These are phyloP conservation scores for Teleopsis dalmanni DNA, from an alignment of 1,140 invertebrate species.

Conservation along the genomic window DNA sequence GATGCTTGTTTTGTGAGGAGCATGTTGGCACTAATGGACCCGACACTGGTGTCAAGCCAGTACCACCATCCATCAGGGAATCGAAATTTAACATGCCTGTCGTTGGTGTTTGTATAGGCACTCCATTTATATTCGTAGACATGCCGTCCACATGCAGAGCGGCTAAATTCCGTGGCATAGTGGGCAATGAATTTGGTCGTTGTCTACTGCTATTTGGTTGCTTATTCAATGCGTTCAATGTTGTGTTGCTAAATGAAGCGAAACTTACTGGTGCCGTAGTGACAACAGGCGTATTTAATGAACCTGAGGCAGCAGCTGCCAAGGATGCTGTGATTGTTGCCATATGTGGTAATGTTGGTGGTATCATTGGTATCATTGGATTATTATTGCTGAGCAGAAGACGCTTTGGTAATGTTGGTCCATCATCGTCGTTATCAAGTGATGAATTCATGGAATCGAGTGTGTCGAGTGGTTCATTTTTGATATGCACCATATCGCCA, in stretches of 20 bases:
- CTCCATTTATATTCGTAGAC: constrained; percentile 59
- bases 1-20: constrained; percentile 59
- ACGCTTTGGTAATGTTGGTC: constrained; percentile 31
- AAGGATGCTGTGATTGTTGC: constrained; percentile 31
- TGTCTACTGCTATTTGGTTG: constrained; percentile 41
- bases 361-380: constrained; percentile 19
- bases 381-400: constrained; percentile 14
- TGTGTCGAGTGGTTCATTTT: constrained; percentile 34
- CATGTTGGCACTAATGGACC: constrained; percentile 60
- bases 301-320: constrained; percentile 27
- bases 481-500: constrained; percentile 31
- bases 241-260: constrained; percentile 16
- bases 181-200: constrained; percentile 55
- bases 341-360: constrained; percentile 25
- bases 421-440: constrained; percentile 33
- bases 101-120: constrained; percentile 81
- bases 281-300: constrained; percentile 32
- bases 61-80: constrained; percentile 85
- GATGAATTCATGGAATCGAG: constrained; percentile 26
- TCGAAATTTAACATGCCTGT: constrained; percentile 85
- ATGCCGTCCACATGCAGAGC: constrained; percentile 18
- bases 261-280: constrained; percentile 25
- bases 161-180: constrained; percentile 38
- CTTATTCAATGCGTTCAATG: constrained; percentile 32
- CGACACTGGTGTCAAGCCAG: constrained; percentile 77